Base-by-base conservation (phyloP, 2,113 vertebrate species). In the Bothrops jararaca region DNA sequence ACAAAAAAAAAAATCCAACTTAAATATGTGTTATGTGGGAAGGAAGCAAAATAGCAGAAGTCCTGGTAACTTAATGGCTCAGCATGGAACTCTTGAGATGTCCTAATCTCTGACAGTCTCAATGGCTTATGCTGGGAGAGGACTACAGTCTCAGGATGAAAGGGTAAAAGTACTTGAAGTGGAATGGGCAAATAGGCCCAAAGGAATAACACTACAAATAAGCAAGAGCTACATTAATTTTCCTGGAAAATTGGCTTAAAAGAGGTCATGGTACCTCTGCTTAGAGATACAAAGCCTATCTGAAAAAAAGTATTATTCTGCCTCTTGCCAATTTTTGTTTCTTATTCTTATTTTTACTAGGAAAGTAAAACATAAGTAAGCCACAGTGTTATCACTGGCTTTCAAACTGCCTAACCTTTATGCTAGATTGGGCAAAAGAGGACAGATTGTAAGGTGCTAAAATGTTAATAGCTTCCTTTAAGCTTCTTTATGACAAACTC, bases 201-300 rank as follows among this genome's bases (percentile, higher is more conserved):
- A 34, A 26, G 60, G 50, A 92, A 8, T 57, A 94, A 94, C 57
- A 90, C 39, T 54, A 48, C 86, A 89, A 69, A 90, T 92, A 95
- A 94, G 5, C 24, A 91, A 58, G 6, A 74, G 1, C 50, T 18
- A 42, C 3, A 91, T 5, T 53, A 15, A 89, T 86, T n/a, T 88
- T 89, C 23, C 42, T 90, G 80, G 96, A 90, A 29, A 93, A 64
- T 7, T 89, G 56, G 12, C 94, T 93, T 91, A 91, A 3, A 12
- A 29, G 88, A 34, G 34, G 22, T 3, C 13, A 60, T 10, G 3
- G 4, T 90, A 88, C 89, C 92, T 52, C 45, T 91, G 0, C 80
- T 26, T 93, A 69, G 54, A 90, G 45, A 92, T 92, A 80, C n/a
- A 42, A 60, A 34, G 2, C 29, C 57, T 34, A 26, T 5, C n/a